Base-by-base conservation (phyloP, 2,797 vertebrate species). In the Sebastes iracundus region DNA sequence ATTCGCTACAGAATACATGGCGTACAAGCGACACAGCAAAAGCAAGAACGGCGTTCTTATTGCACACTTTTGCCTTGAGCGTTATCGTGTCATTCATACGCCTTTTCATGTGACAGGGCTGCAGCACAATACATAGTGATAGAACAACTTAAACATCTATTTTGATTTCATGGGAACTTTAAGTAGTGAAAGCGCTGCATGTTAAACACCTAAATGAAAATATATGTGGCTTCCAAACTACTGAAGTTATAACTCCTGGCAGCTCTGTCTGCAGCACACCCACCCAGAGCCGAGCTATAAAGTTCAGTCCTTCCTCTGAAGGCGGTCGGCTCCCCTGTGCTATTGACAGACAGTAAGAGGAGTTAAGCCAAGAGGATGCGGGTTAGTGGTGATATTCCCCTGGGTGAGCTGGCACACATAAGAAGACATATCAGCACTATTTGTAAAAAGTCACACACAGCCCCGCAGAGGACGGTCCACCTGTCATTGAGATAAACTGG, bases 401-500 rank as follows among this genome's bases (percentile, higher is more conserved):
- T 1, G 64, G 32, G 88, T 25, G 76, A 69, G 81, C 86, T 53
- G 84, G 67, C 85, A 73, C 82, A 75, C 85, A 32, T 69, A 61
- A 82, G 71, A 58, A 80, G 60, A 86, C 73, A 83, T 82, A 93
- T 94, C 90, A 93, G 91, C 91, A 87, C 42, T 90, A 94, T 94
- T 91, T 92, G 90, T 75, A 86, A 88, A 87, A 90, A 90, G 92
- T 94, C 92, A 91, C 90, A 92, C 88, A 75, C 81, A 61, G 81
- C 77, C 46, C 85, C 28, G 6, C 71, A 61, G 85, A 87, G 83
- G 87, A 88, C 60, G 59, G 6, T 69, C 66, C 75, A 60, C 87
- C 76, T 85, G 88, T 86, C 90, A 82, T 14, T 18, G 60, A 86
- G 88, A 92, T 83, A 84, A 93, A 92, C 83, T 18, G 75, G 22